These are phyloP conservation scores for Parazoanthus darwini DNA, from an alignment of 92 coral and sea anemone genomes.

Conservation along the genomic window DNA sequence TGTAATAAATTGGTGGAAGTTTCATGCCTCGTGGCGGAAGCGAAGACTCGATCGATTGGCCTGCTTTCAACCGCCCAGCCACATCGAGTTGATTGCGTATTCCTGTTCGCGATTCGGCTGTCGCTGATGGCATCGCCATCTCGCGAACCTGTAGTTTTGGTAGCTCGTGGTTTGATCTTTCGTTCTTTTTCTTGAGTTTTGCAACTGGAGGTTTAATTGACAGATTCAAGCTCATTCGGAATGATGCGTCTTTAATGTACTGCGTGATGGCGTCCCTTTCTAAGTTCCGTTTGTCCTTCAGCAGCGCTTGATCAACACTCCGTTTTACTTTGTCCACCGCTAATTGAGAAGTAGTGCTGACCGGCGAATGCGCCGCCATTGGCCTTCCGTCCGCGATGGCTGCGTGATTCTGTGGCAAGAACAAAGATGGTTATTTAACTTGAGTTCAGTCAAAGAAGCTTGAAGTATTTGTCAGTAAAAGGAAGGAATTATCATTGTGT, in stretches of 20 bases:
- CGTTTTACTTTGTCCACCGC: constrained; percentile 60
- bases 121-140: constrained; percentile 7
- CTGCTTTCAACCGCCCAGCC: constrained; percentile 3
- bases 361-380: constrained; percentile 18
- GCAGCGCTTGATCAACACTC: constrained; percentile 64
- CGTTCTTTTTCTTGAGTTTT: constrained; percentile 25
- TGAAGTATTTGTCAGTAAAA: too few species aligned
- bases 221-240: constrained; percentile 62
- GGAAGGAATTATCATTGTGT: too few species aligned
- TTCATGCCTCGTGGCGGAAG: background rate
- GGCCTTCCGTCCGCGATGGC: background rate
- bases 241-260: constrained; percentile 62
- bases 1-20: constrained; percentile 27
- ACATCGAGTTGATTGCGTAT: constrained; percentile 25
- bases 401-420: background rate
- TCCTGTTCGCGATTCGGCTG: constrained; percentile 24
- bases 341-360: constrained; percentile 41
- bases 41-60: background rate
- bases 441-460: too few species aligned
- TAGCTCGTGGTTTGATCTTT: constrained; percentile 43
- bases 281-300: constrained; percentile 51
- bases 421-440: background rate
- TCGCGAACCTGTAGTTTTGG: constrained; percentile 51
- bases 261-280: constrained; percentile 54
- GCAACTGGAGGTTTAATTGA: constrained; percentile 59